A percentile compares a stretch with the other conserved stretches of the same genome.
Conservation (phyloP, 2,797 vertebrate genomes). For the Zenarchopterus dispar region DNA sequence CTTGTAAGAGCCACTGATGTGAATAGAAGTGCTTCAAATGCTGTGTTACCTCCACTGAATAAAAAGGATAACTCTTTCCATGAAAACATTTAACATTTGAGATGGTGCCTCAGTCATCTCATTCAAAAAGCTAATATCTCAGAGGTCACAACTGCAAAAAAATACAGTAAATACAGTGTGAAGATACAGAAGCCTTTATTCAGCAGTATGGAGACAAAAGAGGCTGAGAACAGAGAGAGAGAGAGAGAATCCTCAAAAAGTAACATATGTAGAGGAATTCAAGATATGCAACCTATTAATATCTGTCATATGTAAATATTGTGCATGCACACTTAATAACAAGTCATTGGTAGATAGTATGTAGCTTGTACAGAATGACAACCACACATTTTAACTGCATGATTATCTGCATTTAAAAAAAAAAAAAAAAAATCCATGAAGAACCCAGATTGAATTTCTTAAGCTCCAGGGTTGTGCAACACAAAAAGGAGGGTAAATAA, state of each 20-base stretch:
- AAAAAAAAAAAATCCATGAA: too few relatives aligned
- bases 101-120: slow-evolving; percentile 8
- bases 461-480: too few relatives aligned
- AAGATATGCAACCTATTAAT: too few relatives aligned
- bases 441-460: too few relatives aligned
- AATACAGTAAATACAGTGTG: slow-evolving; percentile 4
- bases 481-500: too few relatives aligned
- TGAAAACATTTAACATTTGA: slow-evolving; percentile 15
- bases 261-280: slow-evolving; percentile 1
- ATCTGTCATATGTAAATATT: too few relatives aligned
- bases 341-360: too few relatives aligned
- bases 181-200: not conserved
- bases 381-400: too few relatives aligned
- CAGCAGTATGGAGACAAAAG: not conserved
- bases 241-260: not conserved
- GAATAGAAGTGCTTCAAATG: slow-evolving; percentile 7
- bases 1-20: slow-evolving; percentile 11
- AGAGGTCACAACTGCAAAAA: slow-evolving; percentile 3
- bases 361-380: too few relatives aligned
- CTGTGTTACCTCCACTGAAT: slow-evolving; percentile 15
- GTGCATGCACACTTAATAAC: too few relatives aligned
- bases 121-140: slow-evolving; percentile 15
- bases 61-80: slow-evolving; percentile 21
- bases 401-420: too few relatives aligned
- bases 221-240: slow-evolving; percentile 1